These are phyloP conservation scores for Andinoacara biseriatus DNA, from an alignment of 2,113 vertebrate species.

Conservation along the genomic window DNA sequence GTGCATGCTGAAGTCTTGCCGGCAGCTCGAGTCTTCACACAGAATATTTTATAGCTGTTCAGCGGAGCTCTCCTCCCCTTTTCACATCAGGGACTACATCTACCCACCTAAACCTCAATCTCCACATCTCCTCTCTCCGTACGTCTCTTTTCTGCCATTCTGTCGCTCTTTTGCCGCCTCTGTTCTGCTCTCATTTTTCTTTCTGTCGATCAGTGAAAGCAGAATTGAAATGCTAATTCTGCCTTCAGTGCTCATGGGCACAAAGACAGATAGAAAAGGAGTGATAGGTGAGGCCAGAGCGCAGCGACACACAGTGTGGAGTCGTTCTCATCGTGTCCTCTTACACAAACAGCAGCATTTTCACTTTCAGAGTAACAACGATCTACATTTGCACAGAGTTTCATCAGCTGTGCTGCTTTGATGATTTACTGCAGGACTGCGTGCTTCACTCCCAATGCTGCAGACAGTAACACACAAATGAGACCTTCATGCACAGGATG, in stretches of 20 bases:
- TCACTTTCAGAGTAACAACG: too few relatives aligned
- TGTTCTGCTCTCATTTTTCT: not conserved
- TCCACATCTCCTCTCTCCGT: not conserved
- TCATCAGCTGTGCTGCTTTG: slow-evolving; percentile 3
- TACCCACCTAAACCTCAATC: not conserved
- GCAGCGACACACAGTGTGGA: not conserved
- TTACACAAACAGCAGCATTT: not conserved
- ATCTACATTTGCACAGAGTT: not conserved
- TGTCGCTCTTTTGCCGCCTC: not conserved
- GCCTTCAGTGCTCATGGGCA: not conserved
- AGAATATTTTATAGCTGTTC: slow-evolving; percentile 55
- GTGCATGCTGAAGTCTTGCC: slow-evolving; percentile 6
- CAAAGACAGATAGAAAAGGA: not conserved
- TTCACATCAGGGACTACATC: slow-evolving; percentile 1
- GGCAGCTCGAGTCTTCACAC: slow-evolving; percentile 36
- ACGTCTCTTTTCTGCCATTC: not conserved
- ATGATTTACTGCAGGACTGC: not conserved
- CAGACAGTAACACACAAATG: not conserved
- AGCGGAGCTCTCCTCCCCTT: slow-evolving; percentile 12
- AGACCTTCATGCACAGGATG: not conserved
- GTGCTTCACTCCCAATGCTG: not conserved
- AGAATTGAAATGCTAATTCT: slow-evolving; percentile 3
- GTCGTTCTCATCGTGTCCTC: not conserved
- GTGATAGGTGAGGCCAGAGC: not conserved
- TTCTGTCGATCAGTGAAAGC: not conserved